Evolutionary conservation across 2,113 vertebrate species (phyloP), one percentile per base, ranked within the genome.

Genomic region (Amia ocellicauda): DNA sequence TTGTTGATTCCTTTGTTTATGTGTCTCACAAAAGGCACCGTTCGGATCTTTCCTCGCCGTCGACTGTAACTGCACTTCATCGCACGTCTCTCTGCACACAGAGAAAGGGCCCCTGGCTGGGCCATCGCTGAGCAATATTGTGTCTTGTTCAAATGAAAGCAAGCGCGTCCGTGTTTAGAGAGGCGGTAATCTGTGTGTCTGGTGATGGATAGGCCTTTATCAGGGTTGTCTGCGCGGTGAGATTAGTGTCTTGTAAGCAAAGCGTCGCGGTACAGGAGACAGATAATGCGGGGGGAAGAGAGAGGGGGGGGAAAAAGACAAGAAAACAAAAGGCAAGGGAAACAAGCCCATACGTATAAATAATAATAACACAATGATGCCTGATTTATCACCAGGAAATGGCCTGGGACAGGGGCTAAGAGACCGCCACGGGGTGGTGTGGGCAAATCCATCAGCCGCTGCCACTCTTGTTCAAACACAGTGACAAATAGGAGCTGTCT

Each of bases 161-260:
- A 3, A 62, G 47, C 41, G 49, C 29, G 64, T 58, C 50, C 19
- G 16, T 67, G 69, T 72, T 66, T 74, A 56, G 54, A 66, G 58
- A 63, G 45, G 63, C 55, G 17, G 28, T 63, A 68, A 71, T 67
- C 63, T 67, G 41, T 50, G 60, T 27, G 45, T 58, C 40, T 71
- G 41, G 14, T 55, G 61, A 71, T 50, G 60, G 58, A 50, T 60
- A 42, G 57, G 55, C 60, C 14, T 60, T 43, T 70, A 61, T 63
- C 59, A 13, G 47, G 53, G 49, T 68, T 69, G 61, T 68, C 65
- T 65, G 66, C 68, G 49, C 24, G 54, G 58, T 3, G 41, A 66
- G 69, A 60, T 63, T 71, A 68, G 53, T 65, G 52, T 64, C 51
- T 45, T 52, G 45, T 52, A 54, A 26, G 36, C 42, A 31, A 27